Conservation (phyloP, 2,888 invertebrate genomes). For the Drosophila gaucha region DNA sequence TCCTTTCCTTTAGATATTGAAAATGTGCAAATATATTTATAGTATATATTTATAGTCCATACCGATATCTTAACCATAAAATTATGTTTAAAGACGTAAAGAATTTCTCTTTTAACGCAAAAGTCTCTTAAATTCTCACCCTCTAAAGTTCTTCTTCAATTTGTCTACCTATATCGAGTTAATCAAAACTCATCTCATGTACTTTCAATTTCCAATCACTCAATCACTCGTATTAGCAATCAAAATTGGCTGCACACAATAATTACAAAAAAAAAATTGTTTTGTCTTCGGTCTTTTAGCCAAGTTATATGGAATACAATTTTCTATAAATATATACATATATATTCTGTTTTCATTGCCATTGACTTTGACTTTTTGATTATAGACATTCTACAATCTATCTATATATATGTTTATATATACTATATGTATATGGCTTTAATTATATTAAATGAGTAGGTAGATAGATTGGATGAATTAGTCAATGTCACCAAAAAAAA, state of each 20-base stretch:
- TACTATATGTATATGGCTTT: conserved; percentile 15
- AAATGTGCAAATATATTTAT: no score
- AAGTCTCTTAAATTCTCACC: background rate
- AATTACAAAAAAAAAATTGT: no score
- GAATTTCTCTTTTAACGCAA: no score
- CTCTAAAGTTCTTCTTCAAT: background rate
- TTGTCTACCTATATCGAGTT: background rate
- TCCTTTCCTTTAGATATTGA: no score
- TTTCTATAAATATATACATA: background rate
- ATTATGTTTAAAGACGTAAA: no score
- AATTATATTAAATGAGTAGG: conserved; percentile 40
- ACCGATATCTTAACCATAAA: background rate
- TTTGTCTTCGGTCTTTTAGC: conserved; percentile 6
- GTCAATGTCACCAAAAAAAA: conserved; percentile 23
- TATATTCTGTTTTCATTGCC: conserved; percentile 21
- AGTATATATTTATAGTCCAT: no score
- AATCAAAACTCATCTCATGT: background rate
- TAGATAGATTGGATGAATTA: conserved; percentile 19
- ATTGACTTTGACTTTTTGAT: conserved; percentile 50
- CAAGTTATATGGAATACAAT: conserved; percentile 14
- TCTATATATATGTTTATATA: conserved; percentile 5
- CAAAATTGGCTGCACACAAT: conserved; percentile 30
- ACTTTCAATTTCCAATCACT: no score
- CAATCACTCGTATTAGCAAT: conserved; percentile 16
- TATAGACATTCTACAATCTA: conserved; percentile 29